phyloP scores from a whole-genome alignment of 2,797 vertebrate species.

The Tenualosa thibaudeaui region DNA sequence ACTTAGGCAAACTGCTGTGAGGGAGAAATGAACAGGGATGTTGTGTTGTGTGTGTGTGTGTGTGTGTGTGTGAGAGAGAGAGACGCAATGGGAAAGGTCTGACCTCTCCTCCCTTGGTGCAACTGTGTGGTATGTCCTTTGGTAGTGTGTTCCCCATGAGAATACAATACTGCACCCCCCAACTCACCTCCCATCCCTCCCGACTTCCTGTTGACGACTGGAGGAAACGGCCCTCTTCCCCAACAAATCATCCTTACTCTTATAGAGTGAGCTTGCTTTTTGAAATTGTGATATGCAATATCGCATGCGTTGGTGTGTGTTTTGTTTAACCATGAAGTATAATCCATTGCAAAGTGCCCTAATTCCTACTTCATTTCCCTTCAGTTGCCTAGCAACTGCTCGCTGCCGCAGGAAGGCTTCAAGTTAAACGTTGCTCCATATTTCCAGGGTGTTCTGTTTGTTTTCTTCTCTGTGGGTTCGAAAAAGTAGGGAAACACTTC shows the following conservation, averaged over 20 bases:
- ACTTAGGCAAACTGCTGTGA: not conserved
- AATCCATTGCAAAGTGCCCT: conserved; percentile 56
- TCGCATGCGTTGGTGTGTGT: not conserved
- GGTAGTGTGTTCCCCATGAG: conserved; percentile 9
- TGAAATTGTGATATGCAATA: not conserved
- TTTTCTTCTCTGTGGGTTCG: not conserved
- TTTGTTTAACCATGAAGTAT: conserved; percentile 22
- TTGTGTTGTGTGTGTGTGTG: not conserved
- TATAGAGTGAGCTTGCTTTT: not conserved
- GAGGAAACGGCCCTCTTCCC: not conserved
- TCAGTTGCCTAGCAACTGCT: conserved; percentile 76
- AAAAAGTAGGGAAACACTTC: not conserved
- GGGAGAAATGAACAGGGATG: not conserved
- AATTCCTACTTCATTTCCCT: conserved; percentile 71
- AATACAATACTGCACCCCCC: not conserved
- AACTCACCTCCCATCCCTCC: not conserved
- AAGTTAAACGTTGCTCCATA: conserved; percentile 57
- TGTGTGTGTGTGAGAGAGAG: not conserved
- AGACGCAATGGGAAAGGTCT: not conserved
- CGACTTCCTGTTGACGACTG: not conserved
- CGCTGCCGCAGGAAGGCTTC: conserved; percentile 58
- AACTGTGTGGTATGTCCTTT: conserved; percentile 29
- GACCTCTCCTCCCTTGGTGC: conserved; percentile 3
- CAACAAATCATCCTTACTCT: not conserved
- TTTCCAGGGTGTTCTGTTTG: not conserved